Evolutionary conservation across 2,113 vertebrate genomes (phyloP), one percentile per base, ranked within the genome.

Genomic region (Pseudorhombus dupliciocellatus): DNA sequence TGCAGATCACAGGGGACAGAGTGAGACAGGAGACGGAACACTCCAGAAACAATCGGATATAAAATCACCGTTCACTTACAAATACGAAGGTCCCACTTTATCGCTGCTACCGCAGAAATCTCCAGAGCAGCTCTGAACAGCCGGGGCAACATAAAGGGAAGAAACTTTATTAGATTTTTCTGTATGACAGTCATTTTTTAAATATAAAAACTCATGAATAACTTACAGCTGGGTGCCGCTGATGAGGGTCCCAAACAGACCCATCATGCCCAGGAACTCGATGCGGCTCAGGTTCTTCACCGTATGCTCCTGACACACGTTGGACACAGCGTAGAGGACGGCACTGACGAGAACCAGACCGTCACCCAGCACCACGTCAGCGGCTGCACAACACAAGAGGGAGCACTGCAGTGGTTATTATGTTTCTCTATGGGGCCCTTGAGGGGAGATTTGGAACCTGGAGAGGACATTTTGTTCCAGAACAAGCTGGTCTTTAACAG

Each of bases 251-350:
- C 96, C 98, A 75, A 98, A 98, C 22, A 99, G 89, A 62, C 98
- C 98, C 92, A 99, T 92, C 97, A 98, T 98, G 88, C 96, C 98
- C 81, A 99, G 92, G 91, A 98, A 99, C 83, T 99, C 97, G 61
- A 93, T 86, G 69, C 95, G 93, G 92, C 95, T 97, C 90, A 95
- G 88, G 88, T 95, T 98, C 94, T 98, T 98, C 93, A 99, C 97
- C 2, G 97, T 93, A 92, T 98, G 94, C 80, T 99, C 98, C 77
- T 99, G 97, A 88, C 95, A 93, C 76, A 97, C 92, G 59, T 99
- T 99, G 56, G 97, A 99, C 67, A 98, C 86, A 0, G 95, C 96
- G 62, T 99, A 99, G 70, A 98, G 93, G 69, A 92, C 90, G 28
- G 98, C 96, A 26, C 96, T 97, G 57, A 97, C 90, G 56, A 99